A percentile compares a stretch with the other conserved stretches of the same genome.
phyloP scores from a whole-genome alignment of 2,888 invertebrate species.

The Athrips mouffetella region DNA sequence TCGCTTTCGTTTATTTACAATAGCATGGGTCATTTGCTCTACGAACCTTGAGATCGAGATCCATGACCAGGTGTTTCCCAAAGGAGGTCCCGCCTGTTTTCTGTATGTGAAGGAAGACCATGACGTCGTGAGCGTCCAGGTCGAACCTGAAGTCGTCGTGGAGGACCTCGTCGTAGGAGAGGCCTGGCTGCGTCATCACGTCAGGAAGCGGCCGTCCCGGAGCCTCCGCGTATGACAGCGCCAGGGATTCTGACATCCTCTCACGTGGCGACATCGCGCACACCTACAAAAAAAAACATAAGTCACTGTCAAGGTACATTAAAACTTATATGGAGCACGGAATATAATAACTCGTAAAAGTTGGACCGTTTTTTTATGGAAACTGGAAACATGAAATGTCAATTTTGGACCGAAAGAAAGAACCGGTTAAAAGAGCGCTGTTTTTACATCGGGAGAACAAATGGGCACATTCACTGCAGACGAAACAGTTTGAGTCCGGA shows the following conservation, averaged over 20 bases:
- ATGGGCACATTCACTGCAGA: constrained; percentile 8
- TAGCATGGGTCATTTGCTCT: background rate
- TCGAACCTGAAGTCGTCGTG: constrained; percentile 93
- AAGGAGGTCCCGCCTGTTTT: constrained; percentile 99
- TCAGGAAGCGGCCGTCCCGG: constrained; percentile 74
- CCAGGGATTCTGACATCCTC: constrained; percentile 75
- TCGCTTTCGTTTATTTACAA: constrained; percentile 10
- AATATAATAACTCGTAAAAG: constrained; percentile 10
- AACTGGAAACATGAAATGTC: constrained; percentile 13
- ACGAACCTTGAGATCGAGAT: constrained; percentile 87
- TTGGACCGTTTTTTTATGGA: constrained; percentile 9
- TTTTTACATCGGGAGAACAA: constrained; percentile 6
- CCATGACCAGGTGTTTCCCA: constrained; percentile 96
- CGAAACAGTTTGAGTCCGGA: constrained; percentile 1
- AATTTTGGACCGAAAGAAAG: constrained; percentile 6
- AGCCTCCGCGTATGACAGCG: constrained; percentile 70
- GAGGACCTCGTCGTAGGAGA: constrained; percentile 91
- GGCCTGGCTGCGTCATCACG: constrained; percentile 80
- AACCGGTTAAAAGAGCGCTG: constrained; percentile 14
- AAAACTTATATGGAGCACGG: constrained; percentile 7
- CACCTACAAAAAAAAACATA: constrained; percentile 69
- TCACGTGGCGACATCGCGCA: constrained; percentile 85
- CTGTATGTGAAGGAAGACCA: constrained; percentile 98
- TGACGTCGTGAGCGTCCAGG: constrained; percentile 95
- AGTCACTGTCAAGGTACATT: constrained; percentile 1